phyloP scores from a whole-genome alignment of 2,113 vertebrate species.

The Hypanus sabinus region DNA sequence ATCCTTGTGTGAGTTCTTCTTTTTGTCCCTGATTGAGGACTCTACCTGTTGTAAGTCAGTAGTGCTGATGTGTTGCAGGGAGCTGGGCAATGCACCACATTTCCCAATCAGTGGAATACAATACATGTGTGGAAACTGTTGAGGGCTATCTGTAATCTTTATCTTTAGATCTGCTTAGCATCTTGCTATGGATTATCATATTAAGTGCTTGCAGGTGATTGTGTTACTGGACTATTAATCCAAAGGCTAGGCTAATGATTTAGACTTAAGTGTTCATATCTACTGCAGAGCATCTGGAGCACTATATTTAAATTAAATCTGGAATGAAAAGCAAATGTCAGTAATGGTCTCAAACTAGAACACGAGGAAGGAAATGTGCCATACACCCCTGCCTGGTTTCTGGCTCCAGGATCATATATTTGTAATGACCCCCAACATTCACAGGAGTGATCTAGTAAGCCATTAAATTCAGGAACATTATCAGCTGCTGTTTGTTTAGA shows the following conservation, averaged over 20 bases:
- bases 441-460: no score
- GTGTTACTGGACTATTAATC: background rate
- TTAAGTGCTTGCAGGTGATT: background rate
- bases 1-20: background rate
- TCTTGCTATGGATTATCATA: background rate
- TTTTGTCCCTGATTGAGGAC: background rate
- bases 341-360: no score
- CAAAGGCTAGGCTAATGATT: background rate
- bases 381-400: no score
- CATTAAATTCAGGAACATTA: no score
- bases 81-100: background rate
- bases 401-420: no score
- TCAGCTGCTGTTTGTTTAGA: background rate
- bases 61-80: background rate
- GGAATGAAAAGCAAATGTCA: no score
- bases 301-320: no score
- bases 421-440: no score
- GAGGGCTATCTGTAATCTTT: slow-evolving; percentile 46
- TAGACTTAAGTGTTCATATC: no score
- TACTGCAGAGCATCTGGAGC: no score
- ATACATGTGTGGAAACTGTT: slow-evolving; percentile 50
- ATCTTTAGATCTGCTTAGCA: slow-evolving; percentile 48
- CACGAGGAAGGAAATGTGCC: no score
- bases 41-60: background rate
- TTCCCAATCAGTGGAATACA: slow-evolving; percentile 26